Percentiles rank a stretch among this genome's conserved stretches.
These are phyloP conservation scores for Lampris megalopsis DNA, from an alignment of 2,113 vertebrate species.

Conservation along the genomic window DNA sequence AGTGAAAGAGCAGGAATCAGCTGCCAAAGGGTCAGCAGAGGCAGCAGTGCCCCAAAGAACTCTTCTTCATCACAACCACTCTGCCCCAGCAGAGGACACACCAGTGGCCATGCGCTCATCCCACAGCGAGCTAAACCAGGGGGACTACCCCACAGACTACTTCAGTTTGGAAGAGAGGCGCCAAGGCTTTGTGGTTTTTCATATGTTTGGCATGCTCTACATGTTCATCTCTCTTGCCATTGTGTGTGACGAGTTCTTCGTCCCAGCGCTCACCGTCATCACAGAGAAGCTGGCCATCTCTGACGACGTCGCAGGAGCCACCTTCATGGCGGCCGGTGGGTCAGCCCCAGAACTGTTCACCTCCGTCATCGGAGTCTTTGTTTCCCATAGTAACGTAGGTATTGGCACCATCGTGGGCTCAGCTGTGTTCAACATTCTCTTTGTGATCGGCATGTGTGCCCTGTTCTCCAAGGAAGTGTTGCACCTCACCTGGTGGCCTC, in stretches of 20 bases:
- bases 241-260: conserved; percentile 98
- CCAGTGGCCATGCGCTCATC: conserved; percentile 73
- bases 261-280: conserved; percentile 96
- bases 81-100: conserved; percentile 63
- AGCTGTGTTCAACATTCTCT: conserved; percentile 97
- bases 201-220: conserved; percentile 96
- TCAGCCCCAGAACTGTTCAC: conserved; percentile 98
- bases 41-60: conserved; percentile 85
- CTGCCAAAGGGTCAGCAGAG: conserved; percentile 44
- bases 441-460: conserved; percentile 99
- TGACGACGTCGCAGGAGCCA: conserved; percentile 98
- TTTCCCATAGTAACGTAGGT: conserved; percentile 97
- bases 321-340: conserved; percentile 98
- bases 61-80: conserved; percentile 85
- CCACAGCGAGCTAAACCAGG: conserved; percentile 77
- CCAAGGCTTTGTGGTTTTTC: conserved; percentile 88
- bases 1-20: conserved; percentile 53
- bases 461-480: conserved; percentile 96
- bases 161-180: conserved; percentile 91
- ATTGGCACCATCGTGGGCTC: conserved; percentile 98
- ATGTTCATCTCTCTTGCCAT: conserved; percentile 99
- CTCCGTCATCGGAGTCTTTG: conserved; percentile 95
- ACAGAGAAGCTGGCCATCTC: conserved; percentile 94
- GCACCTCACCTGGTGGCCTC: conserved; percentile 98
- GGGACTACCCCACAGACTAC: conserved; percentile 92